Evolutionary conservation across 2,113 vertebrate genomes (phyloP), one percentile per base, ranked within the genome.

Genomic region (Pseudopodoces humilis): DNA sequence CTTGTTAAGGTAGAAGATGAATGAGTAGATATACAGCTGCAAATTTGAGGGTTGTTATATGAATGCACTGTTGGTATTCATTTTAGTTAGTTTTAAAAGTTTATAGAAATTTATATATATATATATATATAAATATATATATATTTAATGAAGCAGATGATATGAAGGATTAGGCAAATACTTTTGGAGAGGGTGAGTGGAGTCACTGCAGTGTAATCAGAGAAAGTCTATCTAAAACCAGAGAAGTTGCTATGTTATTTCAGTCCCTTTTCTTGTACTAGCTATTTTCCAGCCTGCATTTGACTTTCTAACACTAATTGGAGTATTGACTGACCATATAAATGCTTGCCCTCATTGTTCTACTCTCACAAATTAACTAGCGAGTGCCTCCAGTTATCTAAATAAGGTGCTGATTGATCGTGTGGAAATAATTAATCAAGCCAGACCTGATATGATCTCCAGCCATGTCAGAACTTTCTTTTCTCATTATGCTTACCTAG

Each of bases 391-490:
- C 94, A 59, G 71, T 97, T 97, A 96, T 97, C 94, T 95, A 97
- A 98, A 97, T 97, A 97, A 96, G 70, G 81, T 93, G 63, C 76
- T 95, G 80, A 97, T 94, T 91, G 81, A 97, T 94, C 24, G 33
- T 91, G 86, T 92, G 82, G 88, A 98, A 97, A 97, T 94, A 97
- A 97, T 94, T 97, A 97, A 97, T 95, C 84, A 96, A 86, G 86
- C 53, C 83, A 93, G 96, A 87, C 41, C 83, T 96, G 88, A 95
- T 97, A 97, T 94, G 89, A 97, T 97, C 97, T 97, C 89, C 83
- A 97, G 76, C 47, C 63, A 88, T 83, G 79, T 95, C 86, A 96
- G 80, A 97, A 94, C 56, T 94, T 97, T 97, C 75, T 91, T 91
- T 92, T 95, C 76, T 93, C 71, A 96, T 95, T 97, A 96, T 67